Evolutionary conservation across 1,140 invertebrate genomes (phyloP).

Genomic region (Penaeus indicus): DNA sequence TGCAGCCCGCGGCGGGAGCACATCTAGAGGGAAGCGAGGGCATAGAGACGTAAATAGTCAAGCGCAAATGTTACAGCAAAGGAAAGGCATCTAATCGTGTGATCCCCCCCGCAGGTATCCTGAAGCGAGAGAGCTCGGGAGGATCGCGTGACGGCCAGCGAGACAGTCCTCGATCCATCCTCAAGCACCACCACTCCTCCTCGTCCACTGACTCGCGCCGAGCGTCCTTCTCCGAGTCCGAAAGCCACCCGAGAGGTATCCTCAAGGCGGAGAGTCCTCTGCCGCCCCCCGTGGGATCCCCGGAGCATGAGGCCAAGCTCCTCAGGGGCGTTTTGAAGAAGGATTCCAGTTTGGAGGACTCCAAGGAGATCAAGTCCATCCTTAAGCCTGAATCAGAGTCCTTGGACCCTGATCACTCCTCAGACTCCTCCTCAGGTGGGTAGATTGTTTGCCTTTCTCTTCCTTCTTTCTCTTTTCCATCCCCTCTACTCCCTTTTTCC

Average conservation of each 20-base stretch:
- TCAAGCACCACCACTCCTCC: conserved; percentile 52
- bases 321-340: conserved; percentile 68
- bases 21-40: too few relatives aligned
- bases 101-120: conserved; percentile 66
- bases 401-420: conserved; percentile 61
- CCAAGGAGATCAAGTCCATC: conserved; percentile 64
- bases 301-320: conserved; percentile 53
- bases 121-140: conserved; percentile 67
- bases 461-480: not conserved
- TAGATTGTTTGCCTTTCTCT: not conserved
- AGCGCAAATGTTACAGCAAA: too few relatives aligned
- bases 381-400: conserved; percentile 66
- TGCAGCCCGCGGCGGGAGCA: too few relatives aligned
- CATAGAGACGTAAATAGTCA: too few relatives aligned
- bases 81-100: not conserved
- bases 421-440: conserved; percentile 65
- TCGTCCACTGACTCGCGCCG: conserved; percentile 49
- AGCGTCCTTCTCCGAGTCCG: conserved; percentile 55
- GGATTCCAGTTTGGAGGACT: conserved; percentile 66
- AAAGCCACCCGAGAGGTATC: conserved; percentile 45
- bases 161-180: conserved; percentile 62
- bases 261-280: conserved; percentile 50
- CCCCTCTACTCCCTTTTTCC: not conserved
- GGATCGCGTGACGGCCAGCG: conserved; percentile 44
- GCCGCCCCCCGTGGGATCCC: conserved; percentile 50